These are phyloP conservation scores for Tyto alba DNA, from an alignment of 2,113 vertebrate species.

Conservation along the genomic window DNA sequence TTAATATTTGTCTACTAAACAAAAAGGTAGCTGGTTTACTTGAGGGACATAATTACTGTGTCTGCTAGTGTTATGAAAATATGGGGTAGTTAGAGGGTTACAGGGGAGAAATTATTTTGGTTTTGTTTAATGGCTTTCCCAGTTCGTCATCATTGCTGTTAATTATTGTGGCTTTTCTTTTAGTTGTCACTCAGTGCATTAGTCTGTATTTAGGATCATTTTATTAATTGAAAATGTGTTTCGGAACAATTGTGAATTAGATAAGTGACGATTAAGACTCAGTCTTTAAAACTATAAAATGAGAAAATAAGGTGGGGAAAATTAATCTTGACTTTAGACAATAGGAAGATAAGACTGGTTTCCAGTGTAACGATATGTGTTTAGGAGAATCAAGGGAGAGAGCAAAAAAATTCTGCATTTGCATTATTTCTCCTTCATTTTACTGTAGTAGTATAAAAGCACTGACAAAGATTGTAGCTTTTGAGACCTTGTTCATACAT, in stretches of 20 bases:
- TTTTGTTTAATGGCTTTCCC: neutral
- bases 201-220: neutral
- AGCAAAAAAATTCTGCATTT: neutral
- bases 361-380: neutral
- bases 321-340: conserved; percentile 6
- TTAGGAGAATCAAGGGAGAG: neutral
- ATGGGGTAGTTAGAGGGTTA: neutral
- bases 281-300: conserved; percentile 9
- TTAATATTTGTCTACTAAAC: neutral
- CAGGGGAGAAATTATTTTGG: neutral
- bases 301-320: neutral
- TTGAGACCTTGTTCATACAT: neutral
- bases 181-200: neutral
- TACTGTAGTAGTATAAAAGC: neutral
- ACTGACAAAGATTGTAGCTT: neutral
- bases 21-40: neutral
- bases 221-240: conserved; percentile 50
- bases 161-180: conserved; percentile 30
- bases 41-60: neutral
- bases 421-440: neutral
- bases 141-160: neutral
- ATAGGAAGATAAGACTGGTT: neutral
- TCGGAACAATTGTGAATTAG: conserved; percentile 29
- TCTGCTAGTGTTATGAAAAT: neutral
- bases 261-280: conserved; percentile 31